Base-by-base conservation (phyloP, 2,888 invertebrate species). In the Cerceris ruficornis region DNA sequence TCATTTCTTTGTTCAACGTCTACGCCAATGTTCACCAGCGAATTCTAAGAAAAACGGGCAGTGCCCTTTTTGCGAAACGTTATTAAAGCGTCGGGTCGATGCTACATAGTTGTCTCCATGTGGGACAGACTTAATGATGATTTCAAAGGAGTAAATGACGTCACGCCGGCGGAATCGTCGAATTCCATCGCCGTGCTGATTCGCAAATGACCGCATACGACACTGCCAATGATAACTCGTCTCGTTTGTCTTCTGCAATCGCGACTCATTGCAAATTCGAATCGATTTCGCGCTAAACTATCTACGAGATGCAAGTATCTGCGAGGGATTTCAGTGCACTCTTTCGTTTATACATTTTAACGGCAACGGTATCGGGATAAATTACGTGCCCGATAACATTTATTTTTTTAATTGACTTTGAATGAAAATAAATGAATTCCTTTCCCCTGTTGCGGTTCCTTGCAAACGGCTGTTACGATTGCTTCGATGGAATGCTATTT, bases 141-240 rank as follows among this genome's bases (percentile, higher is more conserved):
- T 73, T 81, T 81, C 75, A 60, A 76, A 82, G 82, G 81, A 78
- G 68, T 42, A 57, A 61, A 59, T 82, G 82, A 81, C 81, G 71
- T 81, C 82, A 82, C 41, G 55, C 17, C 49, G 15, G 15, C 17
- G 68, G 75, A 69, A 75, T 78, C 72, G 75, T 72, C 73, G 73
- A 75, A 82, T 81, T 82, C 81, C 75, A 73, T 49, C 59, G 61
- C 15, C 50, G 42, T 62, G 78, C 64, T 74, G 71, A 69, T 78
- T 72, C 71, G 69, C 54, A 52, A 75, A 73, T 69, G 55, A 69
- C 55, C 60, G 46, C 49, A 14, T 28, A 17, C 42, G 49, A 65
- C 54, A 60, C 57, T 62, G 39, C 11, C 62, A 42, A 69, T 15
- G 46, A 58, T 54, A 61, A 54, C 61, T 60, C 11, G 61, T 42